Evolutionary conservation across 1,140 invertebrate species (phyloP), one percentile per base, ranked within the genome.

Genomic region (Hycleus cichorii): DNA sequence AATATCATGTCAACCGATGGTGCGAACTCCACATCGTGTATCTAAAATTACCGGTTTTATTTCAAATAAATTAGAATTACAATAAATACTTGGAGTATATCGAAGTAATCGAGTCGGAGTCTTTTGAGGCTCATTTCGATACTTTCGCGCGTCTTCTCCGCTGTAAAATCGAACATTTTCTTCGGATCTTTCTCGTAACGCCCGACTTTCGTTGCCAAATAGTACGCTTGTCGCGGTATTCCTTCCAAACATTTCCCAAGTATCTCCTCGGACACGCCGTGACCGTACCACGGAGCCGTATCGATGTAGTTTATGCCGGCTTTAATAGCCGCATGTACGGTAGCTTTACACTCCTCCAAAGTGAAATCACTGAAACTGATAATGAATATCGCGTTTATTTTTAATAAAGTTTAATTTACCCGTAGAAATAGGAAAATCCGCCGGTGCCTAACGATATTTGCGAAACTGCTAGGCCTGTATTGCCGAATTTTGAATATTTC

Each of bases 181-280:
- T 81, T 78, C 18, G 79, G 81, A 55, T 88, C 80, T 26, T 80
- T 74, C 60, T 87, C 84, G 69, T 94, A 97, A 52, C 93, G 80
- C 2, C 90, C 91, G 39, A 92, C 83, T 80, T 97, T 97, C n/a
- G 92, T 95, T 8, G 84, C 89, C n/a, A 98, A 81, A 69, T 93
- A 95, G 74, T 89, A 97, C 2, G 88, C 79, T 60, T 87, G 64
- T 26, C 95, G 77, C 0, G 93, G 93, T 55, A 95, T 78, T 43
- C 76, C 82, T 72, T 83, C 78, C 0, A 96, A 76, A 3, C 89
- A 91, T 88, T 88, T 86, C 61, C 93, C 95, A 7, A 96, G 74
- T 26, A 89, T 75, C 62, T 76, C 77, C 76, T 97, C 93, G 0
- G 89, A 87, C 42, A 76, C 80, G 4, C 93, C 90, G 77, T 91